Conservation (phyloP, 2,113 vertebrate species). For the Raphicerus campestris region DNA sequence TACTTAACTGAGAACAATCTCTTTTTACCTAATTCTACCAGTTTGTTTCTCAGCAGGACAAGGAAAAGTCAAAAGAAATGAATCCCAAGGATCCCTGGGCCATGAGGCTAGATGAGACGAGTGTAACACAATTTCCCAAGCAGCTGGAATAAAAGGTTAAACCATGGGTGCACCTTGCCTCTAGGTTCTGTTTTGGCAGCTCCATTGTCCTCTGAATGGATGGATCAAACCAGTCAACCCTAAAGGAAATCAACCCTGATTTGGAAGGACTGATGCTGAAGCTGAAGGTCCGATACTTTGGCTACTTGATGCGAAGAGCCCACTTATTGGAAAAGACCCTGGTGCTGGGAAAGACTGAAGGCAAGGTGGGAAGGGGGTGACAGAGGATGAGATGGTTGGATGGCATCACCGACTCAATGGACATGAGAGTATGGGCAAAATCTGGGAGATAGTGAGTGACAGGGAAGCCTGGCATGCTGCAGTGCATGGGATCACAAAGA, state of each 20-base stretch:
- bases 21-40: neutral
- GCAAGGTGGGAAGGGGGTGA: neutral
- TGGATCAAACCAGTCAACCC: neutral
- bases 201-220: neutral
- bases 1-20: neutral
- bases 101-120: neutral
- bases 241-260: neutral
- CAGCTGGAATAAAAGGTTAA: neutral
- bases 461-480: neutral
- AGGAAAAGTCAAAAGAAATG: neutral
- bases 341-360: neutral
- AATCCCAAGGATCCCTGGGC: neutral
- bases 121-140: neutral
- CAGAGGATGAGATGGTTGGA: neutral
- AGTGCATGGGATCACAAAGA: neutral
- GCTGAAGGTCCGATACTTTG: neutral
- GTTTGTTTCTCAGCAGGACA: slow-evolving; percentile 18
- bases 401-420: neutral
- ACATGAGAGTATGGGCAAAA: neutral
- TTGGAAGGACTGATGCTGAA: neutral
- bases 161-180: neutral
- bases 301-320: neutral
- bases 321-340: neutral
- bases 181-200: neutral
- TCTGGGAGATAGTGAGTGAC: neutral